A percentile compares a stretch with the other conserved stretches of the same genome.
These are phyloP conservation scores for Scolopax mira DNA, from an alignment of 2,113 vertebrate genomes.

Conservation along the genomic window DNA sequence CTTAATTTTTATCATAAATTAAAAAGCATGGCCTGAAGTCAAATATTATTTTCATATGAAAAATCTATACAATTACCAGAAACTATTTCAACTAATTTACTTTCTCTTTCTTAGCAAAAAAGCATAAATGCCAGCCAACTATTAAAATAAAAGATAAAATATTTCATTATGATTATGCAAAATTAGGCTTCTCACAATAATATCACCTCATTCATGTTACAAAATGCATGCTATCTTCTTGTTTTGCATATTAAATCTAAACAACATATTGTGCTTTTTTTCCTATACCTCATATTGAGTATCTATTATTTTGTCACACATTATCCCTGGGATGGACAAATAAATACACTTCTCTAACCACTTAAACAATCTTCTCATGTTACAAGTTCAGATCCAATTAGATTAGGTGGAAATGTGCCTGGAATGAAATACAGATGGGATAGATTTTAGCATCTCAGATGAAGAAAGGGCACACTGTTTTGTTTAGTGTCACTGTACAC, in stretches of 20 bases:
- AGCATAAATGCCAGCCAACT: neutral
- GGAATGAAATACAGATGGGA: neutral
- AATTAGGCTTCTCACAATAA: neutral
- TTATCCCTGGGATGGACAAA: neutral
- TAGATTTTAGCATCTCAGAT: neutral
- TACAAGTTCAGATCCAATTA: neutral
- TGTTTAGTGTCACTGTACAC: neutral
- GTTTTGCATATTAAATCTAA: neutral
- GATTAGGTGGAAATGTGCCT: neutral
- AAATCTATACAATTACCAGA: neutral
- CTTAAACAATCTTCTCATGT: neutral
- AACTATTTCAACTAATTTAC: neutral
- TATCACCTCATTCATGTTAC: neutral
- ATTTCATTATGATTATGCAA: neutral
- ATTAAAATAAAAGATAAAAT: constrained; percentile 35
- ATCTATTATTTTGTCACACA: neutral
- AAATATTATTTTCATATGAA: neutral
- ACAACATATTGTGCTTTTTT: neutral
- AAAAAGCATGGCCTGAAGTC: neutral
- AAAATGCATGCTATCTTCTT: neutral
- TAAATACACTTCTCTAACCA: neutral
- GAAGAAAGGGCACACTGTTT: neutral
- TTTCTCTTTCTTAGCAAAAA: neutral
- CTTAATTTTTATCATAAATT: neutral
- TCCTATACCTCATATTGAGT: neutral